Evolutionary conservation across 1,140 invertebrate species (phyloP).

Genomic region (Araneus ventricosus): DNA sequence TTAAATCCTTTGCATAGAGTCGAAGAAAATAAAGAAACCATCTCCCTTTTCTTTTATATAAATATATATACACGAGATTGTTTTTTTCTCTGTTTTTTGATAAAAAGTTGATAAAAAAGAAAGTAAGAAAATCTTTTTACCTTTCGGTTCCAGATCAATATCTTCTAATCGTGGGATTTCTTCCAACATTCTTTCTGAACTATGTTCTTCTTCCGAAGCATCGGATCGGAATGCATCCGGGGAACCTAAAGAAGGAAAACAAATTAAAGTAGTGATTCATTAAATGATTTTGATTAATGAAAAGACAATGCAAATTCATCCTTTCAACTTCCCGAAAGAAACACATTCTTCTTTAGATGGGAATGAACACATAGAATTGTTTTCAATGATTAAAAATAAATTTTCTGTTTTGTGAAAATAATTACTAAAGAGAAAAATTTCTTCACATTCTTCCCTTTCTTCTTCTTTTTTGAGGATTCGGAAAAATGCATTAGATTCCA

Average conservation of each 20-base stretch:
- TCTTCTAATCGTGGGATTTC: constrained; percentile 41
- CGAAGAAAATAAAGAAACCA: constrained; percentile 6
- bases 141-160: constrained; percentile 38
- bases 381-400: constrained; percentile 35
- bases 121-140: constrained; percentile 30
- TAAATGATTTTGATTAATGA: constrained; percentile 54
- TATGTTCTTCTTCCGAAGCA: constrained; percentile 50
- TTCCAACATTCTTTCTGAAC: constrained; percentile 46
- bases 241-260: constrained; percentile 43
- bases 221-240: constrained; percentile 57
- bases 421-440: constrained; percentile 4
- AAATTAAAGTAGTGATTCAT: constrained; percentile 44
- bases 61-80: constrained; percentile 5
- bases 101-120: neutral
- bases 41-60: neutral
- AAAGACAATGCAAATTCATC: constrained; percentile 9
- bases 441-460: neutral
- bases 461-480: neutral
- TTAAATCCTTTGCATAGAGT: neutral
- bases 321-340: constrained; percentile 21
- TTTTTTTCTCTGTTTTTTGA: neutral
- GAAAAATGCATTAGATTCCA: neutral
- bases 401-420: constrained; percentile 24
- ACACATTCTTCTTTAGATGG: neutral
- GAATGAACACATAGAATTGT: neutral